These are phyloP conservation scores for Pyrocephalus nanus DNA, from an alignment of 2,797 vertebrate species.

Conservation along the genomic window DNA sequence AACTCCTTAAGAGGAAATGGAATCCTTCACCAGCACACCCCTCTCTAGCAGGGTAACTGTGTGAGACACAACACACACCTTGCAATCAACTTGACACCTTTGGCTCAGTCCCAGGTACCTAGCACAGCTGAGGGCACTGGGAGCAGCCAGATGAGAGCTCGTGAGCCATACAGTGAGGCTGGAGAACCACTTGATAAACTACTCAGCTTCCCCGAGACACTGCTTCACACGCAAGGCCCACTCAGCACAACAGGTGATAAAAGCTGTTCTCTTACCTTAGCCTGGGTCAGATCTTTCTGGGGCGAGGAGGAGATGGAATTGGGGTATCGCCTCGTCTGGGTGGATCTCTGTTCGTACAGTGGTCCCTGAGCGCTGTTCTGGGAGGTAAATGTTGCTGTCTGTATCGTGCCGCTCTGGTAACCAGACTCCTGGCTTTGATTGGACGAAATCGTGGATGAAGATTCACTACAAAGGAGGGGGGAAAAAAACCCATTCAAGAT, in stretches of 20 bases:
- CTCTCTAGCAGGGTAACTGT: not conserved
- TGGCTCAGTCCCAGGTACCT: not conserved
- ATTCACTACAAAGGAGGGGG: slow-evolving; percentile 78
- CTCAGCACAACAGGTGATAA: not conserved
- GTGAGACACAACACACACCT: accelerated
- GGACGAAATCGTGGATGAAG: slow-evolving; percentile 85
- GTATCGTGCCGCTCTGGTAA: slow-evolving; percentile 81
- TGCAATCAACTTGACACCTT: not conserved
- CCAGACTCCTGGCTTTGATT: slow-evolving; percentile 87
- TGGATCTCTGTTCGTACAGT: slow-evolving; percentile 92
- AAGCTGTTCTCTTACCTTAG: slow-evolving; percentile 81
- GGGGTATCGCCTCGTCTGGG: slow-evolving; percentile 90
- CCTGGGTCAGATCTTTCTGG: slow-evolving; percentile 93
- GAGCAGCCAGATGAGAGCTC: not conserved
- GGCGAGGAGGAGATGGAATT: slow-evolving; percentile 91
- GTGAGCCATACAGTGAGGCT: not conserved
- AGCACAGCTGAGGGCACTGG: not conserved
- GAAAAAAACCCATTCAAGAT: too few species aligned
- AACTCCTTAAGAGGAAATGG: not conserved
- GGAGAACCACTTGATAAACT: not conserved
- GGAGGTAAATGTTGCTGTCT: slow-evolving; percentile 81
- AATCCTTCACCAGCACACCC: not conserved
- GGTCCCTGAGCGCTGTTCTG: slow-evolving; percentile 88
- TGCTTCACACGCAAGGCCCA: not conserved
- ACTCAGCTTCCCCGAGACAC: not conserved